These are phyloP conservation scores for Syndactyla subalaris DNA, from an alignment of 2,797 vertebrate genomes.

Conservation along the genomic window DNA sequence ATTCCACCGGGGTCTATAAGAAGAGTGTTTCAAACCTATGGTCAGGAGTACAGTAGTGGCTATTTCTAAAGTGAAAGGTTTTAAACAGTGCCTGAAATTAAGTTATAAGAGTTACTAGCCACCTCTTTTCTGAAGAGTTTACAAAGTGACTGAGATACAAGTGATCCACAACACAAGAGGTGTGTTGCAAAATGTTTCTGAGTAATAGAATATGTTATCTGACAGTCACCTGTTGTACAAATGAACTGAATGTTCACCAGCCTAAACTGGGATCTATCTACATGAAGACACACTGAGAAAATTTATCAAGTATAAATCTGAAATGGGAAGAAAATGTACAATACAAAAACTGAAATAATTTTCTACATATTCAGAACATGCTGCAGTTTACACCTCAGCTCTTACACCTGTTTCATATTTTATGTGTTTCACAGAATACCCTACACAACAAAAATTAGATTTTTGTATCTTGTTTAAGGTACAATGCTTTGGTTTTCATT, in stretches of 20 bases:
- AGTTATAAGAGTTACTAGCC: not conserved
- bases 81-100: not conserved
- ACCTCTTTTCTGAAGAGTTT: not conserved
- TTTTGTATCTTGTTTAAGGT: not conserved
- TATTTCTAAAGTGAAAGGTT: not conserved
- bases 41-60: not conserved
- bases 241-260: not conserved
- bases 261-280: not conserved
- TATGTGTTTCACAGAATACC: not conserved
- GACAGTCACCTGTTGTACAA: not conserved
- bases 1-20: not conserved
- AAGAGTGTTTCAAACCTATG: not conserved
- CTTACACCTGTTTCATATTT: not conserved
- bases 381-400: not conserved
- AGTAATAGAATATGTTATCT: not conserved
- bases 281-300: not conserved
- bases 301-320: not conserved
- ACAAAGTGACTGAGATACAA: not conserved
- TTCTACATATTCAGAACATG: not conserved
- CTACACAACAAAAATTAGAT: not conserved
- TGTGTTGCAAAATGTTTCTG: fast-evolving
- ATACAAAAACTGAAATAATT: not conserved
- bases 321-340: not conserved
- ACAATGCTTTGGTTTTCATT: not conserved
- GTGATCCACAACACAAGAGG: not conserved